Evolutionary conservation across 2,888 invertebrate genomes (phyloP).

Genomic region (Ecdyonurus torrentis): DNA sequence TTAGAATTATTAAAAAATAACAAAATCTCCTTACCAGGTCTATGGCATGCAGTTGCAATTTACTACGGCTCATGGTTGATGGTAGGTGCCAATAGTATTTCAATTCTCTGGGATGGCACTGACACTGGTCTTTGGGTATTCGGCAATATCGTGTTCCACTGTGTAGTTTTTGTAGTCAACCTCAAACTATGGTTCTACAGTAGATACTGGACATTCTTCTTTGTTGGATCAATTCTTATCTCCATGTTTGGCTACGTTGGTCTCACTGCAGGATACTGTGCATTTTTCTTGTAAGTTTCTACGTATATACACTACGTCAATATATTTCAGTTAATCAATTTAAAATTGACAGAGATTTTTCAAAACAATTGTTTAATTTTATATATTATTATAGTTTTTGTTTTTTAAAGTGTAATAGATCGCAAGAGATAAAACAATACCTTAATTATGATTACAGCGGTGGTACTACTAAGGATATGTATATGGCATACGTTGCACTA

Average conservation of each 20-base stretch:
- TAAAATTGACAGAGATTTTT: too few species aligned
- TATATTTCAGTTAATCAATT: too few species aligned
- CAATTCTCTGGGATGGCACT: slow-evolving; percentile 14
- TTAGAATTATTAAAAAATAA: neutral
- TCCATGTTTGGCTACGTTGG: slow-evolving; percentile 38
- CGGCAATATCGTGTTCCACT: slow-evolving; percentile 41
- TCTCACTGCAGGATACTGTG: slow-evolving; percentile 38
- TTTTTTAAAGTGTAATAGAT: too few species aligned
- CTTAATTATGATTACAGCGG: neutral
- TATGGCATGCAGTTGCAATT: slow-evolving; percentile 47
- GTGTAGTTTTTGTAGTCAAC: slow-evolving; percentile 37
- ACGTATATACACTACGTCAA: too few species aligned
- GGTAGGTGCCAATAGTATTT: slow-evolving; percentile 14
- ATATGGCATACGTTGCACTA: slow-evolving; percentile 40
- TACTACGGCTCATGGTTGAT: slow-evolving; percentile 32
- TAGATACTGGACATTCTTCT: slow-evolving; percentile 37
- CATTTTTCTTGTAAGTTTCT: slow-evolving; percentile 42
- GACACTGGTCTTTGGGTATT: slow-evolving; percentile 31
- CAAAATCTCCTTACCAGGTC: slow-evolving; percentile 25
- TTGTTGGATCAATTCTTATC: slow-evolving; percentile 31
- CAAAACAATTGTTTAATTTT: too few species aligned
- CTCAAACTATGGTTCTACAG: slow-evolving; percentile 29
- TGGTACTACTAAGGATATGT: slow-evolving; percentile 9
- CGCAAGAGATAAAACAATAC: too few species aligned
- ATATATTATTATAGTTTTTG: too few species aligned